Evolutionary conservation across 1,140 invertebrate genomes (phyloP).

Genomic region (Thaumetopoea pityocampa): DNA sequence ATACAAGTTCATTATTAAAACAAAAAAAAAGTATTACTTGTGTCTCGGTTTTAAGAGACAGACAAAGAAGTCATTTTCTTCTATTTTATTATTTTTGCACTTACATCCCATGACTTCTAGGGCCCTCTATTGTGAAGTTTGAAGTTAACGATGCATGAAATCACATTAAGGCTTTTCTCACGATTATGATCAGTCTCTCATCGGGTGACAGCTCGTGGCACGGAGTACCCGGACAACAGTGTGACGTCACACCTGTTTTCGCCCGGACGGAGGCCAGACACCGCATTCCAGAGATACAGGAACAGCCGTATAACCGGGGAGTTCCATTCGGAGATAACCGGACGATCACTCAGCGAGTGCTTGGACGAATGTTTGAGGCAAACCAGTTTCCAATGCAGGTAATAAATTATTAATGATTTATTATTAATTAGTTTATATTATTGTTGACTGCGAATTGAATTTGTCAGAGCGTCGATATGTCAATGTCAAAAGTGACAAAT

Average conservation of each 20-base stretch:
- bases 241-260: constrained; percentile 88
- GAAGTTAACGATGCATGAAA: constrained; percentile 36
- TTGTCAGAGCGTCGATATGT: too few species aligned
- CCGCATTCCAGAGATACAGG: constrained; percentile 91
- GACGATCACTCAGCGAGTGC: constrained; percentile 90
- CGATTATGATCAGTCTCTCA: constrained; percentile 72
- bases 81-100: too few species aligned
- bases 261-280: constrained; percentile 87
- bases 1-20: too few species aligned
- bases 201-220: constrained; percentile 80
- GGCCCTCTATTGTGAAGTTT: constrained; percentile 1
- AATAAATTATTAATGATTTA: too few species aligned
- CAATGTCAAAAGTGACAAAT: too few species aligned
- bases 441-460: too few species aligned
- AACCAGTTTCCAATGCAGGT: constrained; percentile 90
- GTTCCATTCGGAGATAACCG: constrained; percentile 92
- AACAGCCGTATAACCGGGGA: constrained; percentile 89
- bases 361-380: constrained; percentile 91
- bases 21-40: too few species aligned
- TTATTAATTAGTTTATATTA: too few species aligned
- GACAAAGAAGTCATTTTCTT: too few species aligned
- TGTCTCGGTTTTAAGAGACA: too few species aligned
- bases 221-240: constrained; percentile 90
- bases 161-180: constrained; percentile 64
- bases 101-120: too few species aligned